Conservation (phyloP, 2,113 vertebrate species). For the Mustela lutreola region DNA sequence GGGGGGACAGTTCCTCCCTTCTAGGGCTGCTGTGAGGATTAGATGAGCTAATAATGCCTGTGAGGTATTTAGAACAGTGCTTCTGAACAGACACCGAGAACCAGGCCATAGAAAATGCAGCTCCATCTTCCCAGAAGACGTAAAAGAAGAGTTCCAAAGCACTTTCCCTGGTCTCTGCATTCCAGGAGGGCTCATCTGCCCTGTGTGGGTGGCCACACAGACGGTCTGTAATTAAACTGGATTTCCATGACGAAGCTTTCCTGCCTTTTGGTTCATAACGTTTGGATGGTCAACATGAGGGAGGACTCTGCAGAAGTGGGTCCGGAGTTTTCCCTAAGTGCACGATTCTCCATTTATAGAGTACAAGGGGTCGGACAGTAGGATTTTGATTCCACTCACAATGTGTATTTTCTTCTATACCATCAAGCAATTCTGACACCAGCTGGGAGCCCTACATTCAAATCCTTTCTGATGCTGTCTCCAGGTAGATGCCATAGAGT, state of each 20-base stretch:
- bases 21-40: background rate
- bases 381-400: background rate
- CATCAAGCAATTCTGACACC: background rate
- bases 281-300: background rate
- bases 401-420: background rate
- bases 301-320: background rate
- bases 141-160: background rate
- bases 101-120: background rate
- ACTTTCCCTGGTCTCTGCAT: background rate
- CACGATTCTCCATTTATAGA: background rate
- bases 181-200: background rate
- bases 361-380: background rate
- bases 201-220: background rate
- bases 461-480: background rate
- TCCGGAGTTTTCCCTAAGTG: background rate
- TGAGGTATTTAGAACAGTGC: background rate
- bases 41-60: background rate
- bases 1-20: background rate
- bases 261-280: background rate
- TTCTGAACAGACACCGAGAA: slow-evolving; percentile 3
- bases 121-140: background rate
- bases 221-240: slow-evolving; percentile 4
- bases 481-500: background rate
- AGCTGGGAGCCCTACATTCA: background rate
- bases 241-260: background rate